Percentiles rank a stretch among this genome's conserved stretches.
phyloP scores from a whole-genome alignment of 1,140 invertebrate genomes.

The Pteromalus puparum region DNA sequence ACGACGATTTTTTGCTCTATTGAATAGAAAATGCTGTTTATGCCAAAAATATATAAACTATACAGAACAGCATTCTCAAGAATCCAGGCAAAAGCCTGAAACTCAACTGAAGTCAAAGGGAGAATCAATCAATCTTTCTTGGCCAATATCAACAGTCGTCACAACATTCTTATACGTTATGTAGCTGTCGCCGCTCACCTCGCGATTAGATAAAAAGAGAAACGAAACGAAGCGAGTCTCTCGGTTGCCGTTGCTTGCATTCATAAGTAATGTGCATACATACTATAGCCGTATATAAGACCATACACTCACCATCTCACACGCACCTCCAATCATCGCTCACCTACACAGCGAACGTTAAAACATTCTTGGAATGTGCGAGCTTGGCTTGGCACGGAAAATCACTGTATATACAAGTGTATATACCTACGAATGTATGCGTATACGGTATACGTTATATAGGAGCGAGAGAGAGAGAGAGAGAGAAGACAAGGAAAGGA shows the following conservation, averaged over 20 bases:
- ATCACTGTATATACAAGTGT: background rate
- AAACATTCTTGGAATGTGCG: constrained; percentile 40
- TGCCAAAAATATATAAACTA: background rate
- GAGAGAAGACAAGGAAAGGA: background rate
- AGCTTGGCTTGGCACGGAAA: background rate
- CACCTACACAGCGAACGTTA: background rate
- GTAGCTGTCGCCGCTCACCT: background rate
- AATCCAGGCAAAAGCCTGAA: background rate
- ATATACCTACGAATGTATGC: background rate
- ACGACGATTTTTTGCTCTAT: background rate
- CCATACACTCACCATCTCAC: background rate
- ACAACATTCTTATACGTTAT: background rate
- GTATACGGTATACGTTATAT: background rate
- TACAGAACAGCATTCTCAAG: background rate
- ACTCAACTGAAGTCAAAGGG: background rate
- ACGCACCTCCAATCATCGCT: background rate
- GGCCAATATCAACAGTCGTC: background rate
- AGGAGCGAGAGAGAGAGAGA: background rate
- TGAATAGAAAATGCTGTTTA: background rate
- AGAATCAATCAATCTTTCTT: background rate
- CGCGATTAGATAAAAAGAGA: constrained; percentile 32
- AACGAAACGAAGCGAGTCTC: background rate
- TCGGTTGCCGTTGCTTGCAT: background rate
- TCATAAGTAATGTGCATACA: background rate
- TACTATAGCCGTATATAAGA: background rate